Percentiles rank a stretch among this genome's conserved stretches.
Evolutionary conservation across 2,888 invertebrate species (phyloP).

Genomic region (Syritta pipiens): DNA sequence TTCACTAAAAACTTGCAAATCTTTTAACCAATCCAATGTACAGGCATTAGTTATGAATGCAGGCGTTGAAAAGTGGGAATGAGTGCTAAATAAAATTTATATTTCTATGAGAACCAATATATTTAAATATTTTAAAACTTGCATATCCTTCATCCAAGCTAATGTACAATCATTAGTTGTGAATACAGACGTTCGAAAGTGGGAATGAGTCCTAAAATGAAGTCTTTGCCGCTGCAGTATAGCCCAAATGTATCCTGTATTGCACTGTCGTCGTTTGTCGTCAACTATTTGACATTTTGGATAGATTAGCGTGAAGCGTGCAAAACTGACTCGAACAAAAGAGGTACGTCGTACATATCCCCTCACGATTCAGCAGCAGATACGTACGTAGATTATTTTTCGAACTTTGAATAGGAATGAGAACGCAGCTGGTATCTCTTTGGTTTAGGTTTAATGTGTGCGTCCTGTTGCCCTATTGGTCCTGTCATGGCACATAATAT

Average conservation of each 20-base stretch:
- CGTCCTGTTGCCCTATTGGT: constrained; percentile 51
- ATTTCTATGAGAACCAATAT: constrained; percentile 60
- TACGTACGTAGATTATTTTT: neutral
- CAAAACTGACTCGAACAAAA: constrained; percentile 73
- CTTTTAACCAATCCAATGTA: too few relatives aligned
- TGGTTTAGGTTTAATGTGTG: too few relatives aligned
- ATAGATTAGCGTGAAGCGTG: constrained; percentile 80
- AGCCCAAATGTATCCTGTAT: constrained; percentile 30
- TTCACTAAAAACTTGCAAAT: too few relatives aligned
- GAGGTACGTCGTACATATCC: constrained; percentile 15
- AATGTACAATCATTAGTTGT: constrained; percentile 5
- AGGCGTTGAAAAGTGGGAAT: too few relatives aligned
- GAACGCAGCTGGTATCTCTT: constrained; percentile 61
- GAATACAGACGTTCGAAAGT: constrained; percentile 44
- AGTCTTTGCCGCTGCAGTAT: too few relatives aligned
- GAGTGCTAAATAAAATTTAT: too few relatives aligned
- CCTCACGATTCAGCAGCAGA: neutral
- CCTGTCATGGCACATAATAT: too few relatives aligned
- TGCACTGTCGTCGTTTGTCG: constrained; percentile 65
- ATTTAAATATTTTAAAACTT: constrained; percentile 61
- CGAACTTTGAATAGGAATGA: constrained; percentile 20
- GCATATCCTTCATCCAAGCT: too few relatives aligned
- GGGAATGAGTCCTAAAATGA: too few relatives aligned
- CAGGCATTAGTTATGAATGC: too few relatives aligned
- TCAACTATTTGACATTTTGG: constrained; percentile 67